These are phyloP conservation scores for Drosophila repleta DNA, from an alignment of 1,140 invertebrate genomes.

Conservation along the genomic window DNA sequence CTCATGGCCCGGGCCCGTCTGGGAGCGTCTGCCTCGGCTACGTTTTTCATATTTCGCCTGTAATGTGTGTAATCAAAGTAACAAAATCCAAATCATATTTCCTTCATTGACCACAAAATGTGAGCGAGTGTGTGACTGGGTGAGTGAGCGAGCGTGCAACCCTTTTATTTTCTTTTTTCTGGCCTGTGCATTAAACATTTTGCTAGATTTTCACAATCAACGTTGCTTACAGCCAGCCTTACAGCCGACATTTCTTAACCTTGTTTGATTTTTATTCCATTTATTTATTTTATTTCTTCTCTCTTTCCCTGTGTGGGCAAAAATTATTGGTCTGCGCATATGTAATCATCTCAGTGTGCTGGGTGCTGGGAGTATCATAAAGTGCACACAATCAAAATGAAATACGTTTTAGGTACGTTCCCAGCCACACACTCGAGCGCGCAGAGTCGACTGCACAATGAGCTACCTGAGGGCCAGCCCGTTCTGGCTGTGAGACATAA, in stretches of 20 bases:
- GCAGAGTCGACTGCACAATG: conserved; percentile 27
- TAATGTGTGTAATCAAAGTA: conserved; percentile 83
- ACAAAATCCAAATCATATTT: conserved; percentile 83
- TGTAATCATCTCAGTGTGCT: conserved; percentile 71
- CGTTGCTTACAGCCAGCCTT: conserved; percentile 46
- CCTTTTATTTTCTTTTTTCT: conserved; percentile 38
- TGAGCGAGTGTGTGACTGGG: conserved; percentile 41
- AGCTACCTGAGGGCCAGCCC: background rate
- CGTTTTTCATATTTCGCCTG: conserved; percentile 79
- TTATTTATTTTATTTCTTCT: conserved; percentile 2
- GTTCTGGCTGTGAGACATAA: too few relatives aligned
- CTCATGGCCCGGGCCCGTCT: conserved; percentile 49
- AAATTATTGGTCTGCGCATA: conserved; percentile 81
- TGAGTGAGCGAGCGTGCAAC: conserved; percentile 38
- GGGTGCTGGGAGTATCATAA: conserved; percentile 67
- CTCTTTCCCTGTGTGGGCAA: conserved; percentile 11
- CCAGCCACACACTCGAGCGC: conserved; percentile 1
- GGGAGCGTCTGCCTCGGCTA: conserved; percentile 49
- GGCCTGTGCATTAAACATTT: conserved; percentile 74
- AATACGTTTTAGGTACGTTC: conserved; percentile 73
- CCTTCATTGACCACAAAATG: conserved; percentile 82
- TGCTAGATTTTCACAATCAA: conserved; percentile 79
- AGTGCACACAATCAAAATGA: conserved; percentile 80
- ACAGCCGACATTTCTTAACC: conserved; percentile 66
- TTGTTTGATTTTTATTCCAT: conserved; percentile 65